phyloP scores from a whole-genome alignment of 1,140 invertebrate genomes.

The Metopolophium dirhodum region DNA sequence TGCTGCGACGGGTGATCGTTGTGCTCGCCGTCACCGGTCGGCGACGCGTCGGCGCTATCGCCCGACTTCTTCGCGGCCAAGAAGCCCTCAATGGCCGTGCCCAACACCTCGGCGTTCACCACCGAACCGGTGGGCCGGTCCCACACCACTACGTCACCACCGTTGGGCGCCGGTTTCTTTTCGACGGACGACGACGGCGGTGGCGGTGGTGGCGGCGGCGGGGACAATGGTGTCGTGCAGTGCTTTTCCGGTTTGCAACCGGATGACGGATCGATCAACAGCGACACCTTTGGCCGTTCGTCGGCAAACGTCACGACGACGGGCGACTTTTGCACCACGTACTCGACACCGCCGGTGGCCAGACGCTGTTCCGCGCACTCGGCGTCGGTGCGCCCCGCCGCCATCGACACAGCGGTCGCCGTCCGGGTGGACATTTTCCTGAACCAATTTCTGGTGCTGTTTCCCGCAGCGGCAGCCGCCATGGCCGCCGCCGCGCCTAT shows the following conservation, averaged over 20 bases:
- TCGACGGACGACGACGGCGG: conserved; percentile 65
- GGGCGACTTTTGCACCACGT: conserved; percentile 60
- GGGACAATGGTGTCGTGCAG: no score
- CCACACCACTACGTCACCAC: conserved; percentile 67
- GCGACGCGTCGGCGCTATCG: conserved; percentile 60
- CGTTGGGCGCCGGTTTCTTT: background rate
- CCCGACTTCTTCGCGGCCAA: conserved; percentile 65
- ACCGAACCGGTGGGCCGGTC: conserved; percentile 75
- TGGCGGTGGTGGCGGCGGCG: background rate
- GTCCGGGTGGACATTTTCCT: conserved; percentile 55
- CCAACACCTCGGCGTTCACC: conserved; percentile 78
- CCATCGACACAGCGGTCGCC: conserved; percentile 69
- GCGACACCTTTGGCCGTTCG: conserved; percentile 59
- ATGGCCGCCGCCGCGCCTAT: conserved; percentile 67
- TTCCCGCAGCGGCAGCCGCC: conserved; percentile 58
- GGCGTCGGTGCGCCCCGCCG: conserved; percentile 67
- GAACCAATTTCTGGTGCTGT: conserved; percentile 42
- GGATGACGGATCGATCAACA: background rate
- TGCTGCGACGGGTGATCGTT: conserved; percentile 63
- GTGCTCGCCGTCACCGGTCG: conserved; percentile 61
- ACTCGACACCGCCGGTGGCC: conserved; percentile 66
- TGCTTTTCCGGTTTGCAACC: conserved; percentile 39
- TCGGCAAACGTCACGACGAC: conserved; percentile 62
- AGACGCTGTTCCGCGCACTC: conserved; percentile 77
- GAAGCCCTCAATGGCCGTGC: conserved; percentile 82